Conservation (phyloP, 2,113 vertebrate genomes). For the Myiagra hebetior region DNA sequence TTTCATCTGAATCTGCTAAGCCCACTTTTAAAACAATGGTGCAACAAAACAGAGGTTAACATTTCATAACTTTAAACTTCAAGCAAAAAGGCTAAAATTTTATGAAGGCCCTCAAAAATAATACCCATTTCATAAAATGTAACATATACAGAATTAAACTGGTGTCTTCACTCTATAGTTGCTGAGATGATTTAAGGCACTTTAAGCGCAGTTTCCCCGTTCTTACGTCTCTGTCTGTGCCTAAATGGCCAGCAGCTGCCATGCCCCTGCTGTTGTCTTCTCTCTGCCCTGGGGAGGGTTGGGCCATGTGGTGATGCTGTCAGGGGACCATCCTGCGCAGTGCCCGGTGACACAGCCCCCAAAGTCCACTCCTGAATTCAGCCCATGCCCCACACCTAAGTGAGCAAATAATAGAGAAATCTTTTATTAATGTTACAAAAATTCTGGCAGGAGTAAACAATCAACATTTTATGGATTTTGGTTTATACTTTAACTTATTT, state of each 20-base stretch:
- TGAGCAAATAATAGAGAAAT: not conserved
- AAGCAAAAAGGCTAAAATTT: not conserved
- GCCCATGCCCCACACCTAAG: not conserved
- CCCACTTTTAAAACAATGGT: conserved; percentile 23
- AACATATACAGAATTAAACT: not conserved
- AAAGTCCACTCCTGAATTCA: not conserved
- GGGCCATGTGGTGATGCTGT: not conserved
- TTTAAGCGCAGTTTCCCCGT: not conserved
- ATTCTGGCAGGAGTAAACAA: conserved; percentile 38
- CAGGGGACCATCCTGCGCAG: not conserved
- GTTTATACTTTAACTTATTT: conserved; percentile 33
- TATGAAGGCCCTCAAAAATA: conserved; percentile 36
- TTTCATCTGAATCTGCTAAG: conserved; percentile 3
- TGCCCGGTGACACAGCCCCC: not conserved
- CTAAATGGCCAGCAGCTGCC: not conserved
- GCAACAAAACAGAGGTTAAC: conserved; percentile 31
- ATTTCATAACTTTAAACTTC: not conserved
- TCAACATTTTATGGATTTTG: conserved; percentile 13
- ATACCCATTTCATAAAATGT: not conserved
- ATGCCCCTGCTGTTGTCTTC: not conserved
- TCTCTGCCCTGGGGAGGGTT: not conserved
- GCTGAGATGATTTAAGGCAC: not conserved
- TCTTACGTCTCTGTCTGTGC: not conserved
- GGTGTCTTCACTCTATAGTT: not conserved
- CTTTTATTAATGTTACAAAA: conserved; percentile 10